A percentile compares a stretch with the other conserved stretches of the same genome.
These are phyloP conservation scores for Ylistrum balloti DNA, from an alignment of 1,140 invertebrate species.

Conservation along the genomic window DNA sequence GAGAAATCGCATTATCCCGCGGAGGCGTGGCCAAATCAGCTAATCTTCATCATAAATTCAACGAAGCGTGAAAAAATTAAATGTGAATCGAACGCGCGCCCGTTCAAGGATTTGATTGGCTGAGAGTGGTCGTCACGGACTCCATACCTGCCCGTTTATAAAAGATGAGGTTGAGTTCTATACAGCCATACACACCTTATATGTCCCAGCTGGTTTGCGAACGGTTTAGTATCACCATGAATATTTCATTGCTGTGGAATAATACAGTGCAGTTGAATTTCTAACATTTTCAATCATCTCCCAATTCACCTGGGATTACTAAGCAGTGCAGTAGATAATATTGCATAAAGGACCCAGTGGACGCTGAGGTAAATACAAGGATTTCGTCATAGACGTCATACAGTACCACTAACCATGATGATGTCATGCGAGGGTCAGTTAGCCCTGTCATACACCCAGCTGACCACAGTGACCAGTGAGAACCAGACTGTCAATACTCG, in stretches of 20 bases:
- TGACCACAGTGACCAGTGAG: neutral
- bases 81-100: neutral
- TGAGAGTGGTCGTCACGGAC: neutral
- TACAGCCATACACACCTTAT: neutral
- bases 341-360: neutral
- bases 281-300: neutral
- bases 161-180: neutral
- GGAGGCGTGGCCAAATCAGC: neutral
- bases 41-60: conserved; percentile 19
- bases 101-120: neutral
- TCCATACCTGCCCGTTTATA: neutral
- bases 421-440: neutral
- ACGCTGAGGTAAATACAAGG: neutral
- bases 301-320: neutral
- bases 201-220: neutral
- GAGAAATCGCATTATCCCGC: neutral
- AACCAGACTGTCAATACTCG: neutral
- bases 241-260: conserved; percentile 8
- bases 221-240: conserved; percentile 7
- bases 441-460: neutral
- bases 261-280: conserved; percentile 23
- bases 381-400: neutral
- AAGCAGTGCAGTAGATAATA: neutral
- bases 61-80: conserved; percentile 3
- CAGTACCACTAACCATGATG: neutral